Percentiles rank a stretch among this genome's conserved stretches.
Conservation (phyloP, 2,888 invertebrate species). For the Eurytoma adleriae region DNA sequence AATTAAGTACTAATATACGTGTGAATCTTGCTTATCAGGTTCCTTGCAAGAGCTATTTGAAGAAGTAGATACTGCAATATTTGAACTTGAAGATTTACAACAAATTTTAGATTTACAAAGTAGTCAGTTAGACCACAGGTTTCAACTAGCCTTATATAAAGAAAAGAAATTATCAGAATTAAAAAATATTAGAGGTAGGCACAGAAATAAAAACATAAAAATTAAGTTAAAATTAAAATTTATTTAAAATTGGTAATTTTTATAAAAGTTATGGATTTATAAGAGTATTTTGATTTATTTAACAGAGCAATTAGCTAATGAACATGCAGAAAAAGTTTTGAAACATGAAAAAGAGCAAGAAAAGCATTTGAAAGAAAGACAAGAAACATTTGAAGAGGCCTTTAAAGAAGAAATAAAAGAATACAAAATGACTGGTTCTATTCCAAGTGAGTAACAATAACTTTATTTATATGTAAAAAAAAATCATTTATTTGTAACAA, state of each 20-base stretch:
- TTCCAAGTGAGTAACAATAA: conserved; percentile 78
- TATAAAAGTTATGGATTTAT: neutral
- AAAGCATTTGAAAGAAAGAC: conserved; percentile 80
- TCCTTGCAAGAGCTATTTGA: conserved; percentile 79
- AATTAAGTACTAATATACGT: neutral
- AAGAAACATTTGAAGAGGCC: conserved; percentile 83
- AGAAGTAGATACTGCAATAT: conserved; percentile 81
- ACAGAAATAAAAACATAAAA: conserved; percentile 41
- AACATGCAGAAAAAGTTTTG: conserved; percentile 80
- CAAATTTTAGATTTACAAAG: conserved; percentile 84
- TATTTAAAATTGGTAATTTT: no score
- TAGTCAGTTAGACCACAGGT: conserved; percentile 84
- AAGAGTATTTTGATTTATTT: conserved; percentile 59
- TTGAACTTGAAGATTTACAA: conserved; percentile 83
- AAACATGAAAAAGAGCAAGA: conserved; percentile 79
- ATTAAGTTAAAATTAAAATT: neutral
- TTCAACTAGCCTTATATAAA: conserved; percentile 84
- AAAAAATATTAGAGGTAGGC: conserved; percentile 78
- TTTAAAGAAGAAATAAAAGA: conserved; percentile 83
- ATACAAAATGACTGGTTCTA: conserved; percentile 80
- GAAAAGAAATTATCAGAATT: conserved; percentile 82
- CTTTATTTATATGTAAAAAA: conserved; percentile 31
- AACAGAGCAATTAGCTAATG: conserved; percentile 78
- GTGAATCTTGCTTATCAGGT: conserved; percentile 65
- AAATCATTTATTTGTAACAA: conserved; percentile 51